Percentiles rank a stretch among this genome's conserved stretches.
phyloP scores from a whole-genome alignment of 2,113 vertebrate genomes.

The Aix galericulata region DNA sequence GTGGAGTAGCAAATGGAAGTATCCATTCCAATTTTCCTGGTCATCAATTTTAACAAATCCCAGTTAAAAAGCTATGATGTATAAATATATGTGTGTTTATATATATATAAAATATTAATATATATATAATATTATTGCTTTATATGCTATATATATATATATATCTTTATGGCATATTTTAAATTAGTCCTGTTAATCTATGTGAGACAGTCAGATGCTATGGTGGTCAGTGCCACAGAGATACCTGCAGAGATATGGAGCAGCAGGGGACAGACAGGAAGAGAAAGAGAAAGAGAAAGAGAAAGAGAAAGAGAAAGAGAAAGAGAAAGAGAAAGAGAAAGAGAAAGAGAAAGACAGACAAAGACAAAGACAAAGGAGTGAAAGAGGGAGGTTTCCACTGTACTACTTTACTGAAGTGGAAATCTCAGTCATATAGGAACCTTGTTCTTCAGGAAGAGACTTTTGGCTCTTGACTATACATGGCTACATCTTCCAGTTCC shows the following conservation, averaged over 20 bases:
- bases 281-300: neutral
- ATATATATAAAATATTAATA: too few relatives aligned
- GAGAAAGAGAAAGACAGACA: neutral
- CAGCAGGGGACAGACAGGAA: neutral
- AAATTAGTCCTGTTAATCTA: neutral
- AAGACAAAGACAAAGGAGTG: neutral
- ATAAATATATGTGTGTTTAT: too few relatives aligned
- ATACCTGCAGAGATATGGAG: neutral
- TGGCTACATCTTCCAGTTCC: conserved; percentile 15
- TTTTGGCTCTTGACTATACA: conserved; percentile 22
- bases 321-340: too few relatives aligned
- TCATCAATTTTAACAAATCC: neutral
- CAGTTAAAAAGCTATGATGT: too few relatives aligned
- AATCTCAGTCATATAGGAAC: neutral
- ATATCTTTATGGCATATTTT: neutral
- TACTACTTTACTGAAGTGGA: neutral
- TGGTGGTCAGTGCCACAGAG: neutral
- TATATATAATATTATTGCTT: too few relatives aligned
- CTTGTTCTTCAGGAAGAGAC: neutral
- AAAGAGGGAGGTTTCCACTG: neutral
- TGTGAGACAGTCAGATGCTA: neutral
- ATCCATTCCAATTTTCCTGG: neutral
- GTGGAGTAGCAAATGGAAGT: neutral
- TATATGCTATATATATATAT: too few relatives aligned
- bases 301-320: too few relatives aligned